phyloP scores from a whole-genome alignment of 2,113 vertebrate species.

The Aspidoscelis tigris region DNA sequence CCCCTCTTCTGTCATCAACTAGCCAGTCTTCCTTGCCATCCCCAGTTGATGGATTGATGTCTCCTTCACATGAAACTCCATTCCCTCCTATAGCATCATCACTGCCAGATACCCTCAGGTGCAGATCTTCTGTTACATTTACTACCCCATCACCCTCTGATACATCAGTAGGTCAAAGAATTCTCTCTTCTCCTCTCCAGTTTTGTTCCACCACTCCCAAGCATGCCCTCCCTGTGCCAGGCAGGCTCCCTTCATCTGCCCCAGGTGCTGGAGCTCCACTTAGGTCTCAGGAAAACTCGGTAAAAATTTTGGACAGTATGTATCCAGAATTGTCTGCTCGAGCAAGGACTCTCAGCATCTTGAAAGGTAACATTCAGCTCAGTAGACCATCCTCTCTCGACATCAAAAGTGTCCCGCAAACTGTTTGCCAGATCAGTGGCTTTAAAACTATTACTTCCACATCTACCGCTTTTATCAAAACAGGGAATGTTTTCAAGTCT shows the following conservation, averaged over 20 bases:
- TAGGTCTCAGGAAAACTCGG: slow-evolving; percentile 87
- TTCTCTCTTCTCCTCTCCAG: slow-evolving; percentile 87
- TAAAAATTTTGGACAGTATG: slow-evolving; percentile 93
- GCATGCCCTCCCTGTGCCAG: slow-evolving; percentile 92
- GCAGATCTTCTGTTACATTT: slow-evolving; percentile 66
- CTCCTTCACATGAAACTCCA: slow-evolving; percentile 67
- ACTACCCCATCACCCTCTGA: slow-evolving; percentile 77
- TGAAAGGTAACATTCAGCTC: slow-evolving; percentile 89
- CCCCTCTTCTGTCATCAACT: slow-evolving; percentile 72
- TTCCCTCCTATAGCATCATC: slow-evolving; percentile 69
- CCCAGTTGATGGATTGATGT: slow-evolving; percentile 71
- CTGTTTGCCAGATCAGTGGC: slow-evolving; percentile 76
- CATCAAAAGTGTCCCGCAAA: slow-evolving; percentile 52
- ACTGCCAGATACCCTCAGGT: slow-evolving; percentile 43
- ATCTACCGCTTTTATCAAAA: slow-evolving; percentile 92
- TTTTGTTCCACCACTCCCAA: slow-evolving; percentile 96
- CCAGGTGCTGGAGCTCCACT: slow-evolving; percentile 63
- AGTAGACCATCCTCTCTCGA: slow-evolving; percentile 69
- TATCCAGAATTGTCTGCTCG: slow-evolving; percentile 93
- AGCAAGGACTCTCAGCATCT: slow-evolving; percentile 90
- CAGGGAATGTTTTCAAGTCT: slow-evolving; percentile 66
- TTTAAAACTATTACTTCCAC: slow-evolving; percentile 86
- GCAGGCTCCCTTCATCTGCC: slow-evolving; percentile 83
- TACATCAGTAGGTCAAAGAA: slow-evolving; percentile 61
- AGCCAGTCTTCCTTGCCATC: slow-evolving; percentile 77